These are phyloP conservation scores for Lissocephala sabroskyi DNA, from an alignment of 2,888 invertebrate genomes.

Conservation along the genomic window DNA sequence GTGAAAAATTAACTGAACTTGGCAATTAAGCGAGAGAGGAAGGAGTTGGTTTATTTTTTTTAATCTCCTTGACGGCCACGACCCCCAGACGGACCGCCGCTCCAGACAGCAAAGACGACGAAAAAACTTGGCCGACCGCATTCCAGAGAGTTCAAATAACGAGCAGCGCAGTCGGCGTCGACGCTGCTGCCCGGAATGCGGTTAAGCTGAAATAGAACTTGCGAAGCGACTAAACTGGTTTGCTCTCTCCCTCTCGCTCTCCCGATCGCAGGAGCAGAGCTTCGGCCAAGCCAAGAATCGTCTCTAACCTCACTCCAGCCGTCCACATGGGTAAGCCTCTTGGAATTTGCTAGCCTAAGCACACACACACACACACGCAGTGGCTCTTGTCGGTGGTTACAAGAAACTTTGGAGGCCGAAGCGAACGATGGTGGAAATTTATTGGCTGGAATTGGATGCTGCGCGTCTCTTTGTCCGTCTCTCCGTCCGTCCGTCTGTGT, in stretches of 20 bases:
- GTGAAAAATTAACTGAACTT: too few relatives aligned
- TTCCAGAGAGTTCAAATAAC: conserved; percentile 60
- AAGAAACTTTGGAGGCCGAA: conserved; percentile 41
- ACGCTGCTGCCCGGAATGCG: conserved; percentile 46
- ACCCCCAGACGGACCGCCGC: conserved; percentile 5
- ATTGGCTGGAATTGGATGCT: conserved; percentile 61
- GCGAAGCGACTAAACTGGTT: conserved; percentile 14
- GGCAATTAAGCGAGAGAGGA: background rate
- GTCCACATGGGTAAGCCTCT: conserved; percentile 48
- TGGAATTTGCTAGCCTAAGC: conserved; percentile 40
- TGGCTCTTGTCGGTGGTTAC: conserved; percentile 27
- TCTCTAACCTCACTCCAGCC: conserved; percentile 38
- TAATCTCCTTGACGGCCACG: too few relatives aligned
- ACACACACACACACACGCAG: conserved; percentile 9
- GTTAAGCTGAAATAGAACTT: conserved; percentile 51
- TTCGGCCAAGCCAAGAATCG: background rate
- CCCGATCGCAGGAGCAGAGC: background rate
- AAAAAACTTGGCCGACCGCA: conserved; percentile 53
- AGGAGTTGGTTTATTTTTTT: background rate
- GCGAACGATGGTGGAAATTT: conserved; percentile 29
- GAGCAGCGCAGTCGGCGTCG: conserved; percentile 35
- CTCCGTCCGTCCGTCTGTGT: conserved; percentile 31
- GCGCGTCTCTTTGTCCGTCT: conserved; percentile 27
- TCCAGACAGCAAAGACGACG: conserved; percentile 3
- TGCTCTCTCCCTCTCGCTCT: background rate